Conservation (phyloP, 2,113 vertebrate genomes). For the Pangasianodon hypophthalmus region DNA sequence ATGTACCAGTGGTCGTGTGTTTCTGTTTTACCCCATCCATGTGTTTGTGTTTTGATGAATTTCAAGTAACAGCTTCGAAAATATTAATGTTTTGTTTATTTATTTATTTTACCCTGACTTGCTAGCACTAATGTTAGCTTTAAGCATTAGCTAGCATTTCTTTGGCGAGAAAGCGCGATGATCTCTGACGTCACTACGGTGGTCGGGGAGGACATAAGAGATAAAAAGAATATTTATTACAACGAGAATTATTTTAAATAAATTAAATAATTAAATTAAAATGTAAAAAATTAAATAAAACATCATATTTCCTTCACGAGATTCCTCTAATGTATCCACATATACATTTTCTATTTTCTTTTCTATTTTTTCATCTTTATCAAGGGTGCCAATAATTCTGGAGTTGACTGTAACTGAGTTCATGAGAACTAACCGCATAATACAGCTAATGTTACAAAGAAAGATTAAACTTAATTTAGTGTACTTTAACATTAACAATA, state of each 20-base stretch:
- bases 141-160: background rate
- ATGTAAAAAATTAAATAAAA: background rate
- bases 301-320: no score
- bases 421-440: background rate
- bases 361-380: background rate
- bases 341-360: background rate
- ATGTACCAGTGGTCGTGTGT: no score
- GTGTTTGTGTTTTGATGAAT: background rate
- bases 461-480: background rate
- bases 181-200: background rate
- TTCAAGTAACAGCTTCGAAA: background rate
- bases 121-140: background rate
- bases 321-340: no score
- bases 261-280: no score
- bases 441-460: background rate
- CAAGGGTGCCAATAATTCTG: background rate
- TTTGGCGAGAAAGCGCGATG: constrained; percentile 54
- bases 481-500: background rate
- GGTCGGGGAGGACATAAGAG: background rate
- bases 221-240: background rate
- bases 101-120: background rate
- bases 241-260: background rate
- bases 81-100: no score
- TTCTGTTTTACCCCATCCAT: background rate
- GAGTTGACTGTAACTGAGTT: background rate